Evolutionary conservation across 2,113 vertebrate species (phyloP).

Genomic region (Alexandromys fortis): DNA sequence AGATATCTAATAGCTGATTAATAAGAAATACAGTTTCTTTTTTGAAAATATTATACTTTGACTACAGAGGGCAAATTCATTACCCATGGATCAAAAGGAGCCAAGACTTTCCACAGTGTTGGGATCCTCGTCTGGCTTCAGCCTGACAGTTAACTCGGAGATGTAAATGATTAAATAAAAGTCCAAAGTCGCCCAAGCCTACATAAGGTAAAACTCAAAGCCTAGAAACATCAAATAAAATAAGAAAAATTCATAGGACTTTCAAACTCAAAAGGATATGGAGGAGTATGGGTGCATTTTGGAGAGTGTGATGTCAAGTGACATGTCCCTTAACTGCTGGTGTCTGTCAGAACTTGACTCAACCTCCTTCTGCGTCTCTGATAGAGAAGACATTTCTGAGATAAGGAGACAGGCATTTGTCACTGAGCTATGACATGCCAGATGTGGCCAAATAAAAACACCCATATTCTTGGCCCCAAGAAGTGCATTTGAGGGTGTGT

Average conservation of each 20-base stretch:
- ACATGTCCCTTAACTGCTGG: background rate
- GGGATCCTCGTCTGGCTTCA: slow-evolving; percentile 69
- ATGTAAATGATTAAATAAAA: slow-evolving; percentile 78
- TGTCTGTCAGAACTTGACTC: slow-evolving; percentile 47
- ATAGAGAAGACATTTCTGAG: background rate
- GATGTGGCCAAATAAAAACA: background rate
- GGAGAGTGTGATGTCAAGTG: slow-evolving; percentile 66
- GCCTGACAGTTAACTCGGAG: slow-evolving; percentile 75
- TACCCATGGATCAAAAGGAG: slow-evolving; percentile 74
- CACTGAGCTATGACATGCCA: background rate
- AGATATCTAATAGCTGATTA: slow-evolving; percentile 70
- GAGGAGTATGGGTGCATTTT: slow-evolving; percentile 54
- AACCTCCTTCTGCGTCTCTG: background rate
- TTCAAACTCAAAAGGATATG: slow-evolving; percentile 70
- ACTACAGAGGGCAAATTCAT: slow-evolving; percentile 76
- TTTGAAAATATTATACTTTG: slow-evolving; percentile 55
- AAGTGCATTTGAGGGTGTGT: background rate
- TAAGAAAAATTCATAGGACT: slow-evolving; percentile 71
- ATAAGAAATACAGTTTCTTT: slow-evolving; percentile 66
- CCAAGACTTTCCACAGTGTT: slow-evolving; percentile 58
- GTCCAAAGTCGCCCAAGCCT: slow-evolving; percentile 60
- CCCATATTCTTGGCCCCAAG: background rate
- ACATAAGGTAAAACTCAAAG: slow-evolving; percentile 47
- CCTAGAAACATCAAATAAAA: slow-evolving; percentile 76
- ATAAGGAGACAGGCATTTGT: background rate